These are phyloP conservation scores for Drosophila albomicans DNA, from an alignment of 1,140 invertebrate species.

Conservation along the genomic window DNA sequence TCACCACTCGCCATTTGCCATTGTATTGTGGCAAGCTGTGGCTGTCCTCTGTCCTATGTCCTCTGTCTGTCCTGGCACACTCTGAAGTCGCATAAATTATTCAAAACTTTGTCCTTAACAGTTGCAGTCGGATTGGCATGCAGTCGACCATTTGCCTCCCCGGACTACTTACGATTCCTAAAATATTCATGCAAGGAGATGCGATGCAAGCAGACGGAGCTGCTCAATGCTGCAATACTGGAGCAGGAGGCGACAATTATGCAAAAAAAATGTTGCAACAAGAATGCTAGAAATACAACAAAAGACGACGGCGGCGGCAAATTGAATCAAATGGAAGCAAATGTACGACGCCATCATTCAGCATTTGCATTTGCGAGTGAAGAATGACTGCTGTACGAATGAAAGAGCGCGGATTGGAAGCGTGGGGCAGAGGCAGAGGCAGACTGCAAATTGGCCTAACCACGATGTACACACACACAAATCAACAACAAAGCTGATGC, in stretches of 20 bases:
- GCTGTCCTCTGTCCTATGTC: too few species aligned
- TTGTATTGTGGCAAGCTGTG: constrained; percentile 13
- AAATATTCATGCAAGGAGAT: constrained; percentile 66
- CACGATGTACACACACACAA: constrained; percentile 27
- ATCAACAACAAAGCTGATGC: constrained; percentile 28
- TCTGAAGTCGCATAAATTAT: constrained; percentile 66
- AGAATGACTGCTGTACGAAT: not conserved
- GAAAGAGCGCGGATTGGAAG: not conserved
- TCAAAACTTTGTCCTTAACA: constrained; percentile 63
- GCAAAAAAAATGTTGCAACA: constrained; percentile 17
- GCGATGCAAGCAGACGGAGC: constrained; percentile 16
- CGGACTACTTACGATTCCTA: constrained; percentile 31
- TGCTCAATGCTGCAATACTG: not conserved
- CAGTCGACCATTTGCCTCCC: constrained; percentile 5
- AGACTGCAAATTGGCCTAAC: constrained; percentile 51
- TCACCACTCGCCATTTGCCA: constrained; percentile 37
- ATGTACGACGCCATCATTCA: constrained; percentile 2
- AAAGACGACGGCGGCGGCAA: constrained; percentile 6
- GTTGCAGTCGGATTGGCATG: constrained; percentile 23
- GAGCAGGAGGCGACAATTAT: constrained; percentile 23
- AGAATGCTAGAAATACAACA: constrained; percentile 12
- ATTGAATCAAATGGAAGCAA: constrained; percentile 35
- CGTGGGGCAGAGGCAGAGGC: constrained; percentile 1
- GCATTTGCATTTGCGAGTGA: constrained; percentile 43
- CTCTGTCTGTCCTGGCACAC: constrained; percentile 7